Evolutionary conservation across 1,140 invertebrate species (phyloP).

Genomic region (Brachionus paranguensis): DNA sequence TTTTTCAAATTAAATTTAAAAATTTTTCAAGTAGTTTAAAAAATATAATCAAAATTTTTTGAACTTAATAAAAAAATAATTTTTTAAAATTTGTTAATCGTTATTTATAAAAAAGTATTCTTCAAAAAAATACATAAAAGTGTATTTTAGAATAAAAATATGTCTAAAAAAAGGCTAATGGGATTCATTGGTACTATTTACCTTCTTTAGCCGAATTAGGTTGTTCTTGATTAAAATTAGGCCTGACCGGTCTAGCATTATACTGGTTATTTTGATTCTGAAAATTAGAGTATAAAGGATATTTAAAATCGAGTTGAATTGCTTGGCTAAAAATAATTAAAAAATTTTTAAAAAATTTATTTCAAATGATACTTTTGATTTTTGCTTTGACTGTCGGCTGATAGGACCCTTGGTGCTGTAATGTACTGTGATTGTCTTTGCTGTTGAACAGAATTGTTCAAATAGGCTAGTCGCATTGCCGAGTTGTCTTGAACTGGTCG

Average conservation of each 20-base stretch:
- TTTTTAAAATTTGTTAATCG: too few relatives aligned
- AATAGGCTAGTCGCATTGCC: neutral
- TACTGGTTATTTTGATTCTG: neutral
- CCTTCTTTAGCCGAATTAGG: neutral
- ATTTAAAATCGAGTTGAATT: slow-evolving; percentile 7
- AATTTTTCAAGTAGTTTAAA: too few relatives aligned
- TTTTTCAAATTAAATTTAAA: too few relatives aligned
- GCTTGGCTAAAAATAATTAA: neutral
- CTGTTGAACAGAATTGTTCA: neutral
- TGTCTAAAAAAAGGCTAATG: neutral
- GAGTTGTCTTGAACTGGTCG: neutral
- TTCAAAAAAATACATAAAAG: too few relatives aligned
- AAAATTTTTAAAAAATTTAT: neutral
- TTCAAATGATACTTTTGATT: slow-evolving; percentile 4
- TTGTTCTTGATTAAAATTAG: neutral
- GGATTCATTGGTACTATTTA: neutral
- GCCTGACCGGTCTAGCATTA: neutral
- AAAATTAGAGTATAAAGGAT: slow-evolving; percentile 31
- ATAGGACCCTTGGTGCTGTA: neutral
- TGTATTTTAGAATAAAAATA: too few relatives aligned
- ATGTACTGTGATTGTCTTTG: neutral
- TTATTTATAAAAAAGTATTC: too few relatives aligned
- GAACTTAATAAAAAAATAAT: too few relatives aligned
- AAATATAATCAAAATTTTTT: too few relatives aligned
- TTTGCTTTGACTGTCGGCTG: neutral